A percentile compares a stretch with the other conserved stretches of the same genome.
These are phyloP conservation scores for Arge pagana DNA, from an alignment of 2,888 invertebrate genomes.

Conservation along the genomic window DNA sequence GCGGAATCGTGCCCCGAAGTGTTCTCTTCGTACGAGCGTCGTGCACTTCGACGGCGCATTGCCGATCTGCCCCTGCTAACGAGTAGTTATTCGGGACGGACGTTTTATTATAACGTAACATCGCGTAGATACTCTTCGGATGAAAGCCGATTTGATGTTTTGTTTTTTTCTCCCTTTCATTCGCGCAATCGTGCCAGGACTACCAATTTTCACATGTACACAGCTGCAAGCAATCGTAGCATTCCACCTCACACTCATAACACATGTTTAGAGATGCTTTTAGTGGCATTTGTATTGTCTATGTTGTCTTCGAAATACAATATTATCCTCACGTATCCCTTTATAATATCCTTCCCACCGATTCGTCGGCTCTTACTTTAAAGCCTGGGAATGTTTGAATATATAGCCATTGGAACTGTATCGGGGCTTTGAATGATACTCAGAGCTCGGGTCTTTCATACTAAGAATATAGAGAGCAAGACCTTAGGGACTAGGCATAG, in stretches of 20 bases:
- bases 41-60: too few relatives aligned
- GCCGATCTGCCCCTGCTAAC: too few relatives aligned
- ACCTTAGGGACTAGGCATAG: conserved; percentile 36
- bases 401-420: conserved; percentile 10
- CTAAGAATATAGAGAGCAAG: conserved; percentile 35
- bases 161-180: too few relatives aligned
- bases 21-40: too few relatives aligned
- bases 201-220: conserved; percentile 40
- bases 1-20: too few relatives aligned
- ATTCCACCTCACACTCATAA: conserved; percentile 44
- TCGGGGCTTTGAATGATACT: conserved; percentile 30
- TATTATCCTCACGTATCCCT: conserved; percentile 25
- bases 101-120: too few relatives aligned
- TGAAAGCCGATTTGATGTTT: too few relatives aligned
- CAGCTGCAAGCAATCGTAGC: conserved; percentile 45
- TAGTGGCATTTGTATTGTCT: conserved; percentile 55
- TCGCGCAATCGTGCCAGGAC: too few relatives aligned
- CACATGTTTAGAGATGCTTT: conserved; percentile 52
- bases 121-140: too few relatives aligned
- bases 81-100: too few relatives aligned
- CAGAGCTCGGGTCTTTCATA: conserved; percentile 40
- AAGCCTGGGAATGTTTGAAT: conserved; percentile 19
- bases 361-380: neutral
- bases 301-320: conserved; percentile 33
- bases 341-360: conserved; percentile 8